Evolutionary conservation across 2,888 invertebrate species (phyloP), one percentile per base, ranked within the genome.

Genomic region (Autographa gamma): DNA sequence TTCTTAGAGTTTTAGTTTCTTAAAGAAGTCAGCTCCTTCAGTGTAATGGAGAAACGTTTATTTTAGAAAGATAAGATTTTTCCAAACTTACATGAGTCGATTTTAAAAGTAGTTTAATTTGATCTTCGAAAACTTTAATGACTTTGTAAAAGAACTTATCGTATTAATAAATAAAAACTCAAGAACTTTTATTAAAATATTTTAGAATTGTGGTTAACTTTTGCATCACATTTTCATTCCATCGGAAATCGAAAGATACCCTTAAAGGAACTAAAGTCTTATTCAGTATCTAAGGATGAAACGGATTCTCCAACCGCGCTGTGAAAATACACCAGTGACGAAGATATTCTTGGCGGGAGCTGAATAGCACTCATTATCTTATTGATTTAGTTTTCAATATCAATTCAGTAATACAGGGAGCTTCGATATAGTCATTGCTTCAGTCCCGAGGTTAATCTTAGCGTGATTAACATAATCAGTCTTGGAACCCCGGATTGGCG

Each of bases 391-490:
- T 18, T 56, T 48, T 56, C 19, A 56, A 56, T 56, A 56, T 25
- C 54, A 2, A 19, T 56, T 13, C 54, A 25, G 25, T 13, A 56
- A 13, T 56, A 56, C 54, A 11, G 25, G 25, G 2, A 56, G 25
- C 54, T 25, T 4, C 19, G 11, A 19, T 3, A n/a, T 11, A 56
- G 19, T 19, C 19, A 3, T 19, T 56, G 13, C 19, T 56, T 32
- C 32, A 59, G 31, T 32, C 8, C 31, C 16, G 59, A 32, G 61
- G 43, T 64, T 59, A 69, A 66, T 76, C 54, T 66, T 69, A 63
- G 54, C 31, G 38, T 59, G 25, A 56, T 56, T 56, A 56, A 56
- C 54, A 56, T 56, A 56, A 56, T 56, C 54, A 56, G 54, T 19
- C 19, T 56, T 14, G 13, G 54, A 54, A 8, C 60, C 54, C 62